These are phyloP conservation scores for Agrotis segetum DNA, from an alignment of 2,888 invertebrate species.

Conservation along the genomic window DNA sequence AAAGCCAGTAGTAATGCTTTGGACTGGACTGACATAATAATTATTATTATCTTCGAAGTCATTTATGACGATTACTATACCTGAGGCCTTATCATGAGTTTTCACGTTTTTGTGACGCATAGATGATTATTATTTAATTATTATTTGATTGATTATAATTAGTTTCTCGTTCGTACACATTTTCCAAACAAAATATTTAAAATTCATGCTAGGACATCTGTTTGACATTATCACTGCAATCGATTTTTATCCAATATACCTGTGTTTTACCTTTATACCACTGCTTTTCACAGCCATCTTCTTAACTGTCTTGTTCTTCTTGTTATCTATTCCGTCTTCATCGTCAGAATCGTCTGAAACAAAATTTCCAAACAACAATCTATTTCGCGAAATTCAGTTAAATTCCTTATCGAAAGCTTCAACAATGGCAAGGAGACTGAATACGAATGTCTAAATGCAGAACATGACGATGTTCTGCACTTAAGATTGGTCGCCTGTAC, in stretches of 20 bases:
- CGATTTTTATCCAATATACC: too few species aligned
- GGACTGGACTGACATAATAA: background rate
- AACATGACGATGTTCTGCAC: conserved; percentile 77
- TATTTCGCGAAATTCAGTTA: conserved; percentile 45
- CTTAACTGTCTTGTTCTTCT: background rate
- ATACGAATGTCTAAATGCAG: conserved; percentile 72
- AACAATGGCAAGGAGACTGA: conserved; percentile 59
- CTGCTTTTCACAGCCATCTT: too few species aligned
- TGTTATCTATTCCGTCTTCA: background rate
- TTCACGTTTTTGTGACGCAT: too few species aligned
- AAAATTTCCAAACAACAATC: conserved; percentile 9
- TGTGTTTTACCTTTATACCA: too few species aligned
- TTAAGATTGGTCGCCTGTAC: conserved; percentile 75
- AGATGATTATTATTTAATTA: too few species aligned
- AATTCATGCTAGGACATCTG: too few species aligned
- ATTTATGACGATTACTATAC: background rate
- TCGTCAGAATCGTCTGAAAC: background rate
- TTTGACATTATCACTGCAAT: too few species aligned
- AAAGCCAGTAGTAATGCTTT: background rate
- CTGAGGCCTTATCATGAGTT: too few species aligned
- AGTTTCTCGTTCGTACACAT: too few species aligned
- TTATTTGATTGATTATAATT: too few species aligned
- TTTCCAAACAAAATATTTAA: too few species aligned
- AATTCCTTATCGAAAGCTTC: conserved; percentile 57
- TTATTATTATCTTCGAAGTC: background rate